phyloP scores from a whole-genome alignment of 1,140 invertebrate genomes.

The Papilio polytes region DNA sequence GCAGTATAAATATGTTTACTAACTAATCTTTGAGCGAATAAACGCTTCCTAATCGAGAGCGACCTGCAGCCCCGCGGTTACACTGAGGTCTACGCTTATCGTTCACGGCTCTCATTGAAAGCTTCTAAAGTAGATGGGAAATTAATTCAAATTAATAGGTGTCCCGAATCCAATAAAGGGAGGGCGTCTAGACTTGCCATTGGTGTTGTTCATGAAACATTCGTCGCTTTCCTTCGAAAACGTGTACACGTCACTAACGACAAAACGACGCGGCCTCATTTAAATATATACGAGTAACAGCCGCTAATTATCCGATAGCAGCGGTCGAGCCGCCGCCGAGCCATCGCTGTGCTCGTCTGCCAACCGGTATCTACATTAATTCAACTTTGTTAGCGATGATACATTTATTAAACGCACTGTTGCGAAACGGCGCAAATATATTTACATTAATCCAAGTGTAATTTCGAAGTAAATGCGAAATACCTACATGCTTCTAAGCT shows the following conservation, averaged over 20 bases:
- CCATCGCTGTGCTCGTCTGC: neutral
- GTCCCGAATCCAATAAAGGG: neutral
- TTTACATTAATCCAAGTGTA: neutral
- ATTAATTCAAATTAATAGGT: too few species aligned
- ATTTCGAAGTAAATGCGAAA: conserved; percentile 23
- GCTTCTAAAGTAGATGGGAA: too few species aligned
- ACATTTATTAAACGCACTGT: conserved; percentile 13
- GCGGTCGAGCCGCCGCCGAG: neutral
- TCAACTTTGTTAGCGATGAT: conserved; percentile 14
- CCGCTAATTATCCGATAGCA: conserved; percentile 30
- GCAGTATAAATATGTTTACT: too few species aligned
- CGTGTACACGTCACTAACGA: neutral
- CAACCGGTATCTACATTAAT: conserved; percentile 19
- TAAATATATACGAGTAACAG: conserved; percentile 7
- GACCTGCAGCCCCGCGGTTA: too few species aligned
- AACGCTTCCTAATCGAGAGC: too few species aligned
- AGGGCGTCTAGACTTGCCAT: neutral
- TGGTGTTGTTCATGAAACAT: neutral
- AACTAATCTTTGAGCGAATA: too few species aligned
- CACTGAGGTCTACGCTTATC: too few species aligned
- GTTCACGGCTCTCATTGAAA: too few species aligned
- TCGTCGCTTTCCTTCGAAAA: neutral
- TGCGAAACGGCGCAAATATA: conserved; percentile 13
- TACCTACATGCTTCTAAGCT: neutral
- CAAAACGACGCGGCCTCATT: conserved; percentile 8